Evolutionary conservation across 2,888 invertebrate species (phyloP).

Genomic region (Drosophila ezoana): DNA sequence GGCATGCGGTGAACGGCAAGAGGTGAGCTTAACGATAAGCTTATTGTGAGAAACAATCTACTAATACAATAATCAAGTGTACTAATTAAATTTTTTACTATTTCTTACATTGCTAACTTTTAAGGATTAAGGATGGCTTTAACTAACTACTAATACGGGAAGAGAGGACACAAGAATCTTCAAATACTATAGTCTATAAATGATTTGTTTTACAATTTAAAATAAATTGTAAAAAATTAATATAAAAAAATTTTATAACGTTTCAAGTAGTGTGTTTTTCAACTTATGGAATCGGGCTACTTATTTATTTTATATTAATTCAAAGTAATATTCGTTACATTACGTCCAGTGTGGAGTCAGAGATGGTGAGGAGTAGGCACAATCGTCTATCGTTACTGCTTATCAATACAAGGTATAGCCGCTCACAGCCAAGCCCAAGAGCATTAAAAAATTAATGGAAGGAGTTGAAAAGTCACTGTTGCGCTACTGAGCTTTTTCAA

Average conservation of each 20-base stretch:
- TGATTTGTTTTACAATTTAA: background rate
- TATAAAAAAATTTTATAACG: constrained; percentile 16
- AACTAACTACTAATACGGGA: too few relatives aligned
- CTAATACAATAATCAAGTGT: background rate
- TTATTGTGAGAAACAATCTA: too few relatives aligned
- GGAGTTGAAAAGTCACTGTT: background rate
- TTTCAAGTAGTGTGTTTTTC: background rate
- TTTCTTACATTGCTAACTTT: background rate
- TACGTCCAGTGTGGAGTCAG: background rate
- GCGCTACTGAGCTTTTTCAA: too few relatives aligned
- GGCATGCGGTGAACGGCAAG: constrained; percentile 7
- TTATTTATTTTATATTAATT: too few relatives aligned
- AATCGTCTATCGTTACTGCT: background rate
- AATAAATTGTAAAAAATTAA: background rate
- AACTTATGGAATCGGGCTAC: background rate
- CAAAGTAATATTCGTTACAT: background rate
- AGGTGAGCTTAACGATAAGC: constrained; percentile 5
- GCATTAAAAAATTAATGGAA: too few relatives aligned
- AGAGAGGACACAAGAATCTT: background rate
- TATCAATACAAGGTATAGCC: too few relatives aligned
- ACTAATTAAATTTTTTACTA: background rate
- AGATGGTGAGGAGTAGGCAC: too few relatives aligned
- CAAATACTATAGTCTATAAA: background rate
- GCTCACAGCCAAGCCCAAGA: too few relatives aligned
- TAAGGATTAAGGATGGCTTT: background rate